Evolutionary conservation across 2,888 invertebrate species (phyloP).

Genomic region (Drosophila gaucha): DNA sequence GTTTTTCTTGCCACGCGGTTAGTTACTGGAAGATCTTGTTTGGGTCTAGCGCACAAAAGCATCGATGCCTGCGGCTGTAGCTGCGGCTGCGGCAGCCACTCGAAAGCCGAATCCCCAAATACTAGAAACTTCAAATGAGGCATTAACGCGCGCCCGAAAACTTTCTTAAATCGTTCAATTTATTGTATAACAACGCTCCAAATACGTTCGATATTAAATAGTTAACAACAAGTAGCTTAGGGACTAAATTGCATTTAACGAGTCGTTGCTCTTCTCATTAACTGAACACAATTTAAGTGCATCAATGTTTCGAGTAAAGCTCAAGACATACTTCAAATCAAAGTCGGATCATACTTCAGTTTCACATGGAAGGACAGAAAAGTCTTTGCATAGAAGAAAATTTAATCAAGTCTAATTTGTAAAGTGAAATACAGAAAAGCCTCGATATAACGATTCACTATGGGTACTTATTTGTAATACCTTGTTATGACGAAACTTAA

Average conservation of each 20-base stretch:
- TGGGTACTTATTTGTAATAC: no score
- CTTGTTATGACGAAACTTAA: no score
- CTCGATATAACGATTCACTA: no score
- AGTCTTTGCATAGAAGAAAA: no score
- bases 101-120: constrained; percentile 31
- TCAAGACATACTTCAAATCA: background rate
- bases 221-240: constrained; percentile 3
- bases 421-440: no score
- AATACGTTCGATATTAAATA: constrained; percentile 34
- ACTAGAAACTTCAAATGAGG: constrained; percentile 27
- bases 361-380: no score
- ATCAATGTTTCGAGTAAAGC: background rate
- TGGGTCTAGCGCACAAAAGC: constrained; percentile 60
- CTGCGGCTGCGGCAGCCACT: constrained; percentile 28
- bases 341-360: no score
- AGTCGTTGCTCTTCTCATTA: background rate
- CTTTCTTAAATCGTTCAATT: constrained; percentile 37
- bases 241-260: constrained; percentile 1
- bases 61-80: constrained; percentile 45
- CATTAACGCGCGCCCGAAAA: constrained; percentile 40
- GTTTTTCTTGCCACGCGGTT: constrained; percentile 77
- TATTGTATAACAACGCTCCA: constrained; percentile 22
- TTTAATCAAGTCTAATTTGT: no score
- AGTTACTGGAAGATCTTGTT: constrained; percentile 65
- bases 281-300: background rate